phyloP scores from a whole-genome alignment of 23 tunicate species.

The Styela clava region DNA sequence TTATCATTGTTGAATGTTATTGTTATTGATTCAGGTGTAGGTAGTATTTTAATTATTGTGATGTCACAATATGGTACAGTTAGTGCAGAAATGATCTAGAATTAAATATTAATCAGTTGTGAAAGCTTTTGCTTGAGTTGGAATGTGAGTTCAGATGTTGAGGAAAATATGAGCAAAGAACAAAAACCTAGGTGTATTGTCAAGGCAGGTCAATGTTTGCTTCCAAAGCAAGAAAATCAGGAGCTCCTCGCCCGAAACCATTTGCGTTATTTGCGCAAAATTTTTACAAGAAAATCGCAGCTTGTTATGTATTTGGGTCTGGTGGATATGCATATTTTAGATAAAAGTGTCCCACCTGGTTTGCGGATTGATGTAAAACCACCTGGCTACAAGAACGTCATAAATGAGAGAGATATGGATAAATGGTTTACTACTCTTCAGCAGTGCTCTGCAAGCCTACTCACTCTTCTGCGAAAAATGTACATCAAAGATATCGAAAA shows the following conservation, averaged over 20 bases:
- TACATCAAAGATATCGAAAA: slow-evolving; percentile 21
- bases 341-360: slow-evolving; percentile 48
- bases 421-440: slow-evolving; percentile 29
- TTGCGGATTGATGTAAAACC: slow-evolving; percentile 35
- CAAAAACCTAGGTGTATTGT: slow-evolving; percentile 19
- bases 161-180: not conserved
- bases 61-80: no score
- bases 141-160: no score
- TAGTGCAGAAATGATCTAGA: no score
- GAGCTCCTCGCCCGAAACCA: slow-evolving; percentile 25
- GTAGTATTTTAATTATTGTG: no score
- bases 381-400: slow-evolving; percentile 23
- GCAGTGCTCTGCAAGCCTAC: not conserved
- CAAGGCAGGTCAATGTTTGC: slow-evolving; percentile 20
- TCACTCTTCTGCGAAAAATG: slow-evolving; percentile 12
- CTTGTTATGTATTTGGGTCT: slow-evolving; percentile 34
- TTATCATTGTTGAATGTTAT: no score
- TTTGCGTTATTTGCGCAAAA: slow-evolving; percentile 23
- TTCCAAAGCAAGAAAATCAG: not conserved
- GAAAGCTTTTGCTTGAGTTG: no score
- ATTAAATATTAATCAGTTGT: no score
- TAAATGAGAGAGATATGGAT: not conserved
- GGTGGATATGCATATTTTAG: slow-evolving; percentile 28
- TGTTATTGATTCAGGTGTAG: no score
- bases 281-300: slow-evolving; percentile 27